Conservation (phyloP, 2,797 vertebrate genomes). For the Furcifer pardalis region DNA sequence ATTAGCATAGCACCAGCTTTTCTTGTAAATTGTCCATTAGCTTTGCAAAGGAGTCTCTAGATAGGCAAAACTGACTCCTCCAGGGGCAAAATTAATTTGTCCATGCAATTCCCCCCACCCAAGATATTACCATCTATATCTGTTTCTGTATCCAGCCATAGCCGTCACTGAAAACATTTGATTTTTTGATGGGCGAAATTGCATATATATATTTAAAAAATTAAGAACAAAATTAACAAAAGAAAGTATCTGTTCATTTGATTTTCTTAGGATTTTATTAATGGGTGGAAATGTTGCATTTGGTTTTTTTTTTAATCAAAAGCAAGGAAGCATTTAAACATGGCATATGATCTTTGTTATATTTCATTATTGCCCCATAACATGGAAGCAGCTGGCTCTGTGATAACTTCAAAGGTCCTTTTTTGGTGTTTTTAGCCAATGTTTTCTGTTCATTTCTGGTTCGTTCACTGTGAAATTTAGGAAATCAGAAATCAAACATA, state of each 20-base stretch:
- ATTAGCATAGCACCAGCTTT: conserved; percentile 73
- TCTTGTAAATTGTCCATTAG: conserved; percentile 59
- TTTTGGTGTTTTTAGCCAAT: no score
- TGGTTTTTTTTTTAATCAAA: background rate
- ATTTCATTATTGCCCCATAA: no score
- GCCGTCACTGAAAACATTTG: no score
- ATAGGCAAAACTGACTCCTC: conserved; percentile 54
- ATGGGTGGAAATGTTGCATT: background rate
- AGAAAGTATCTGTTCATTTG: background rate
- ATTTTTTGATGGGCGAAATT: conserved; percentile 2
- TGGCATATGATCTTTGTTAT: no score
- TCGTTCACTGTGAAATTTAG: background rate
- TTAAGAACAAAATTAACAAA: no score
- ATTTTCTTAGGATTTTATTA: background rate
- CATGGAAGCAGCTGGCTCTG: no score
- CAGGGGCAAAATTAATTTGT: conserved; percentile 46
- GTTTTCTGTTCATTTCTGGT: background rate
- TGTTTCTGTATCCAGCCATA: background rate
- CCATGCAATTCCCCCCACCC: conserved; percentile 7
- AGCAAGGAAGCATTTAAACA: background rate
- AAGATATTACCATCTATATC: background rate
- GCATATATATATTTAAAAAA: background rate
- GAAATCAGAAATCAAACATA: no score
- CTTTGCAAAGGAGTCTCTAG: conserved; percentile 57
- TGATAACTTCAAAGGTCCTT: no score